Base-by-base conservation (phyloP, 2,113 vertebrate genomes). In the Excalfactoria chinensis region DNA sequence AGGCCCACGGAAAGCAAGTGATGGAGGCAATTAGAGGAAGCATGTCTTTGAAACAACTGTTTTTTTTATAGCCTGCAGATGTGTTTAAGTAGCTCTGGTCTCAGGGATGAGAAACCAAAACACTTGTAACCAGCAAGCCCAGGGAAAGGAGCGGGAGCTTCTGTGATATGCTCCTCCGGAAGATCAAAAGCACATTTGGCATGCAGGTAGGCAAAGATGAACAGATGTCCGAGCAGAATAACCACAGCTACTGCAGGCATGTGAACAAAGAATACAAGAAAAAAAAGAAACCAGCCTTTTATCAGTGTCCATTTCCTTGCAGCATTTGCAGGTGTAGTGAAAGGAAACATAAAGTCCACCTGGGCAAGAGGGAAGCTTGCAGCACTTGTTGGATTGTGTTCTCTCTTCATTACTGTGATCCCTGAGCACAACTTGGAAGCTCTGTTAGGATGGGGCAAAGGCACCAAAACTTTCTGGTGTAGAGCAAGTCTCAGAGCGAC, bases 141-240 rank as follows among this genome's bases (percentile, higher is more conserved):
- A 56, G 41, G 32, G 32, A 80, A 85, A 80, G 68, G 48, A 34
- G 82, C 69, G 28, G 71, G 32, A 48, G 3, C 56, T 83, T 40
- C 74, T 67, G 34, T 7, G 72, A 82, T 89, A 87, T 0, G 8
- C 35, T 87, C 14, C 78, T 59, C 72, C 51, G 43, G 41, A 80
- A 70, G 56, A 95, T 67, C 75, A 85, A 85, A 89, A 93, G 68
- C 75, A 77, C 34, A 66, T 46, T 49, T 89, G 74, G 72, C 68
- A 63, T 0, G 0, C 66, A 56, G 23, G 43, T 26, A 86, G 71
- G 66, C 66, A 69, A 56, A 1, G 1, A 68, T 2, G 23, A 46
- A 63, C 55, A 68, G 59, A 82, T 30, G 60, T 41, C 26, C 30
- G 11, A 43, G 81, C 60, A 86, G 55, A 85, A 73, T n/a, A 64